Conservation (phyloP, 2,888 invertebrate species). For the Orthonevra nobilis region DNA sequence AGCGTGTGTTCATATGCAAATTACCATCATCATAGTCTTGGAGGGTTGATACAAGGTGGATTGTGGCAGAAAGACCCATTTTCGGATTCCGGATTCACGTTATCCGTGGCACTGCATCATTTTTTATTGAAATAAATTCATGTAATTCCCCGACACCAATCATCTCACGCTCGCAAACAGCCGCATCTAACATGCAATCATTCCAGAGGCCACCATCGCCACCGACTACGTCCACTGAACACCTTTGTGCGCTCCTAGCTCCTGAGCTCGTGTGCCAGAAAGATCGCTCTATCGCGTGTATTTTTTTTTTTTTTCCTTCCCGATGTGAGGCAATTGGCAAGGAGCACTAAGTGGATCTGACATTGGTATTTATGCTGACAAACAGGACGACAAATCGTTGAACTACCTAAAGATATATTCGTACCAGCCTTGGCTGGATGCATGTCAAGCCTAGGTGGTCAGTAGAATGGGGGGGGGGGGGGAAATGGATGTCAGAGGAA, state of each 20-base stretch:
- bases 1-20: conserved; percentile 69
- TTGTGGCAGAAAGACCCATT: conserved; percentile 37
- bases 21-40: conserved; percentile 63
- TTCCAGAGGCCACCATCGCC: conserved; percentile 49
- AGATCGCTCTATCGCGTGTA: not conserved
- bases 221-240: conserved; percentile 48
- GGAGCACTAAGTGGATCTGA: conserved; percentile 63
- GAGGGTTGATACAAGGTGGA: conserved; percentile 45
- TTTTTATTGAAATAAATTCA: conserved; percentile 70
- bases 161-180: conserved; percentile 62
- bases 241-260: conserved; percentile 59
- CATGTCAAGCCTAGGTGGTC: not conserved
- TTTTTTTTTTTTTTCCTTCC: conserved; percentile 6
- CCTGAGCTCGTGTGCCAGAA: no score
- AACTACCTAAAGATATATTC: conserved; percentile 36
- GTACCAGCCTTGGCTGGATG: no score
- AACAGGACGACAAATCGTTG: conserved; percentile 70
- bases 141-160: conserved; percentile 67
- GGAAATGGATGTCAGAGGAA: no score
- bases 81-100: conserved; percentile 51
- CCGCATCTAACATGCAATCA: conserved; percentile 63
- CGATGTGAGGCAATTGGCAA: conserved; percentile 31
- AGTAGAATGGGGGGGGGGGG: conserved; percentile 9
- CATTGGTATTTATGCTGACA: conserved; percentile 71
- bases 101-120: conserved; percentile 57